Conservation (phyloP, 1,140 invertebrate genomes). For the Schlechtendalia chinensis region DNA sequence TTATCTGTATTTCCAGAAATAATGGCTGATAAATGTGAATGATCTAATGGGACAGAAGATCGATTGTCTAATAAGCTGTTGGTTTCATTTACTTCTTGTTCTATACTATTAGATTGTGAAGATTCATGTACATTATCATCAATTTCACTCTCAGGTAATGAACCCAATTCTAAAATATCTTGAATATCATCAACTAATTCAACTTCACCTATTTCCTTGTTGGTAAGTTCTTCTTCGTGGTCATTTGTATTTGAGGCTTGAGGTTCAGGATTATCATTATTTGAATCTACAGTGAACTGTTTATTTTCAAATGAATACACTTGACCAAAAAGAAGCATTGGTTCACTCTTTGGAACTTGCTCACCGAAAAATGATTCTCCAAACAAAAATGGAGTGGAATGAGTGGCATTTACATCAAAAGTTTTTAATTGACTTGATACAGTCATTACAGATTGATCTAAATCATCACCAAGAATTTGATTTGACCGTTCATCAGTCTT, state of each 20-base stretch:
- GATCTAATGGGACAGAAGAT: background rate
- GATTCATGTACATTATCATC: background rate
- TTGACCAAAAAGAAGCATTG: slow-evolving; percentile 23
- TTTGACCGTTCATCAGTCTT: background rate
- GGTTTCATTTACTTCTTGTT: background rate
- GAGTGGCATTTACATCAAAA: background rate
- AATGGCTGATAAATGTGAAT: background rate
- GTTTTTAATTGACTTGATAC: background rate
- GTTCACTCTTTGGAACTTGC: background rate
- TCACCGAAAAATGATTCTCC: slow-evolving; percentile 26
- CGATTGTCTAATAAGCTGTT: too few relatives aligned
- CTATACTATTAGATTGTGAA: background rate
- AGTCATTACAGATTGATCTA: background rate
- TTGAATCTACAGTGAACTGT: background rate
- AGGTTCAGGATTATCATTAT: background rate
- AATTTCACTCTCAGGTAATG: slow-evolving; percentile 30
- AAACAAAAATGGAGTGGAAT: slow-evolving; percentile 30
- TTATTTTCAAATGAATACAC: slow-evolving; percentile 25
- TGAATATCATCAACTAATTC: slow-evolving; percentile 4
- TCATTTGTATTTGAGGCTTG: background rate
- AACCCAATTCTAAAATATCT: slow-evolving; percentile 36
- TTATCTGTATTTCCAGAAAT: background rate
- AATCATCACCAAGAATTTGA: background rate
- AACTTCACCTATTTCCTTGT: background rate
- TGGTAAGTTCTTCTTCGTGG: background rate